These are phyloP conservation scores for Drosophila santomea DNA, from an alignment of 1,140 invertebrate genomes.

Conservation along the genomic window DNA sequence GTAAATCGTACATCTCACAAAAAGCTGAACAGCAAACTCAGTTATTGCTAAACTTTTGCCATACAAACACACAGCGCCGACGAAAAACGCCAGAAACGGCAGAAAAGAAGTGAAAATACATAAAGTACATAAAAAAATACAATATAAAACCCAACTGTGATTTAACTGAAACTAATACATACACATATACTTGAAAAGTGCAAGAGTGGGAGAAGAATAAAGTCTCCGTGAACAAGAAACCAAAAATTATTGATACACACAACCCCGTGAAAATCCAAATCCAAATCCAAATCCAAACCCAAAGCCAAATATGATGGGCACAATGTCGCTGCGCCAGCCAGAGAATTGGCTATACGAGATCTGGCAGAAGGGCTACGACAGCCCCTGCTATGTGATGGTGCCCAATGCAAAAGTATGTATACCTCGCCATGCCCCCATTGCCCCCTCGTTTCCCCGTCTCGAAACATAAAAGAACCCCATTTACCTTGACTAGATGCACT, in stretches of 20 bases:
- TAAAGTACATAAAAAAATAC: conserved; percentile 18
- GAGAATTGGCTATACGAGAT: conserved; percentile 88
- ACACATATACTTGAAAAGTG: conserved; percentile 12
- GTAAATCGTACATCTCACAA: conserved; percentile 70
- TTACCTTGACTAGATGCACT: conserved; percentile 63
- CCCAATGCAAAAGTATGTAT: conserved; percentile 87
- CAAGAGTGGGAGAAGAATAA: conserved; percentile 13
- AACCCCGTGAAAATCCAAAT: conserved; percentile 11
- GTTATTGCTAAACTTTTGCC: conserved; percentile 82
- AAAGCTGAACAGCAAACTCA: conserved; percentile 67
- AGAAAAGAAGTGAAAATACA: conserved; percentile 48
- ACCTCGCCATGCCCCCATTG: not conserved
- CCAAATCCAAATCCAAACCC: conserved; percentile 7
- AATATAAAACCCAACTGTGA: conserved; percentile 46
- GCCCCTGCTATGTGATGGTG: conserved; percentile 88
- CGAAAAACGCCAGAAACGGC: conserved; percentile 9
- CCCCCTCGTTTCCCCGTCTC: not conserved
- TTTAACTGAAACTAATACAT: conserved; percentile 4
- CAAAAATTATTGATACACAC: conserved; percentile 7
- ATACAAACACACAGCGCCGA: conserved; percentile 46
- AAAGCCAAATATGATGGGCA: conserved; percentile 78
- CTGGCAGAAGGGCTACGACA: conserved; percentile 87
- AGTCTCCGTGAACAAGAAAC: conserved; percentile 25
- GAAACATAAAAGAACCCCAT: conserved; percentile 14
- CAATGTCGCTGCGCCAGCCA: conserved; percentile 82